phyloP scores from a whole-genome alignment of 1,140 invertebrate species.

The Diorhabda sublineata region DNA sequence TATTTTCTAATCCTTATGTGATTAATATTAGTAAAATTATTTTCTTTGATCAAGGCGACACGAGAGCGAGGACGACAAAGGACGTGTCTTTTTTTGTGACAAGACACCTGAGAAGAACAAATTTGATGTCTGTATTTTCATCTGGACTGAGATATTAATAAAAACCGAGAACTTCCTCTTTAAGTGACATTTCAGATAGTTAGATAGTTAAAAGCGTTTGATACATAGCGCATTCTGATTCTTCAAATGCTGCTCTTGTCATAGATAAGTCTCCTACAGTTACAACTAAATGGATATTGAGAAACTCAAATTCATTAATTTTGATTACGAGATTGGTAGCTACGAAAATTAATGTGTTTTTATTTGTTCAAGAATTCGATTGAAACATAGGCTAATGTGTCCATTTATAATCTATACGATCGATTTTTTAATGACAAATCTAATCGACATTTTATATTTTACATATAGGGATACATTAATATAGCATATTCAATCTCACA shows the following conservation, averaged over 20 bases:
- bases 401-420: too few relatives aligned
- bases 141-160: slow-evolving; percentile 16
- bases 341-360: background rate
- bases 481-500: too few relatives aligned
- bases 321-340: slow-evolving; percentile 1
- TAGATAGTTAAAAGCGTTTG: background rate
- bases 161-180: slow-evolving; percentile 13
- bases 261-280: background rate
- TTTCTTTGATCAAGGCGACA: slow-evolving; percentile 18
- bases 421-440: too few relatives aligned
- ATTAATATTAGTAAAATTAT: slow-evolving; percentile 22
- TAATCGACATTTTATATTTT: too few relatives aligned
- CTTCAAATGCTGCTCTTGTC: background rate
- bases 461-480: too few relatives aligned
- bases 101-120: slow-evolving; percentile 20
- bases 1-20: slow-evolving; percentile 25
- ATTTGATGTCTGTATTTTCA: slow-evolving; percentile 23
- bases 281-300: background rate
- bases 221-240: slow-evolving; percentile 2
- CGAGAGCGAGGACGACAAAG: slow-evolving; percentile 17
- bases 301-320: slow-evolving; percentile 3
- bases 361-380: slow-evolving; percentile 3
- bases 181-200: slow-evolving; percentile 13
- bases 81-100: slow-evolving; percentile 18
- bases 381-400: background rate